A percentile compares a stretch with the other conserved stretches of the same genome.
phyloP scores from a whole-genome alignment of 2,113 vertebrate species.

The Misgurnus mizolepis region DNA sequence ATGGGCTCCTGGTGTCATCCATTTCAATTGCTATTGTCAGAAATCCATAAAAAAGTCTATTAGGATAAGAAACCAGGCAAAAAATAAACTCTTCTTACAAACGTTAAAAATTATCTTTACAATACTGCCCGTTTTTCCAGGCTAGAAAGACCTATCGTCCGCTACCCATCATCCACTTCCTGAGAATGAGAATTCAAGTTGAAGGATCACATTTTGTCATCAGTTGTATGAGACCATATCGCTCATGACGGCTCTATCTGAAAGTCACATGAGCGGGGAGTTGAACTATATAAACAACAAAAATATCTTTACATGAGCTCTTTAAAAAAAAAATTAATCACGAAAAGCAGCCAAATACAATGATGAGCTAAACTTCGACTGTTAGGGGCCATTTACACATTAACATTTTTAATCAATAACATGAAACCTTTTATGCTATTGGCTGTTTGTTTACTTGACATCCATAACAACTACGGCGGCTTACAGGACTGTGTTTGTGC shows the following conservation, averaged over 20 bases:
- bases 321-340: neutral
- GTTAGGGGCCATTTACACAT: neutral
- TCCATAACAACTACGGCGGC: neutral
- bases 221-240: neutral
- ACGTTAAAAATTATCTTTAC: too few species aligned
- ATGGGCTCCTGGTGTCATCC: neutral
- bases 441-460: neutral
- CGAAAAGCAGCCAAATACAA: conserved; percentile 12
- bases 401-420: neutral
- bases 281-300: neutral
- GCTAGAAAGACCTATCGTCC: too few species aligned
- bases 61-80: too few species aligned
- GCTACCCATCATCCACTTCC: too few species aligned
- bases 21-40: too few species aligned
- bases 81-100: too few species aligned
- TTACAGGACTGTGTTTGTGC: too few species aligned
- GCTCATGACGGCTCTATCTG: neutral
- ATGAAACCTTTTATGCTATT: neutral
- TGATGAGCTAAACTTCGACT: neutral
- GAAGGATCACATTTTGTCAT: neutral
- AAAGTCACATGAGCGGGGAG: neutral
- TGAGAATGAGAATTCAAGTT: too few species aligned
- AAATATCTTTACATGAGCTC: neutral
- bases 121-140: too few species aligned
- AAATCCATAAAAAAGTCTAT: too few species aligned